phyloP scores from a whole-genome alignment of 2,888 invertebrate genomes.

The Melanostoma scalare region DNA sequence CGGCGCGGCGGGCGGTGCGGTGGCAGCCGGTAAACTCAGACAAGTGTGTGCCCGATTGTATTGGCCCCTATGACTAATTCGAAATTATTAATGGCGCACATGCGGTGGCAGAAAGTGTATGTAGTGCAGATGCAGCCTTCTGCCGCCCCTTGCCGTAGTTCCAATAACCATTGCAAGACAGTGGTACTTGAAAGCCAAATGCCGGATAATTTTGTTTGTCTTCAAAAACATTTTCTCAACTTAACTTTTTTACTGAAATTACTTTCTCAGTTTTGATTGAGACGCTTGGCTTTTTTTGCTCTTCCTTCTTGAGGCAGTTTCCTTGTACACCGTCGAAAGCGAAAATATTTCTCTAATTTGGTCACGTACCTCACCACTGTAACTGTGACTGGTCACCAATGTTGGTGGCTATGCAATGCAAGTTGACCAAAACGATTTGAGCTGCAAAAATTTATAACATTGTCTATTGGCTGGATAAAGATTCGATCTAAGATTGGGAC shows the following conservation, averaged over 20 bases:
- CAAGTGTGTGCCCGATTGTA: slow-evolving; percentile 67
- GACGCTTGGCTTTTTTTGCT: too few species aligned
- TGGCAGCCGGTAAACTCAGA: slow-evolving; percentile 59
- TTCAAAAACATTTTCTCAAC: too few species aligned
- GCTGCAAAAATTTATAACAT: slow-evolving; percentile 63
- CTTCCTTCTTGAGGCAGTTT: too few species aligned
- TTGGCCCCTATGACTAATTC: slow-evolving; percentile 72
- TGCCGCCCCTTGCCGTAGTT: slow-evolving; percentile 8
- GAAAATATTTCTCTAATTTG: too few species aligned
- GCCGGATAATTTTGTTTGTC: too few species aligned
- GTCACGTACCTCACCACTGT: slow-evolving; percentile 11
- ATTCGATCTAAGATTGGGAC: slow-evolving; percentile 67
- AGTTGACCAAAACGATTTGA: slow-evolving; percentile 64
- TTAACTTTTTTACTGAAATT: too few species aligned
- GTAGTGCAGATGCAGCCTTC: slow-evolving; percentile 38
- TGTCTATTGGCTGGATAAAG: slow-evolving; percentile 57
- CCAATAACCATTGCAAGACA: slow-evolving; percentile 7
- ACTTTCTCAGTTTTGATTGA: too few species aligned
- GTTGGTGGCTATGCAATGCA: slow-evolving; percentile 35
- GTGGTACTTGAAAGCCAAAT: neutral
- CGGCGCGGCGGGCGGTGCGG: slow-evolving; percentile 6
- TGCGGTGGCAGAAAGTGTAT: slow-evolving; percentile 65
- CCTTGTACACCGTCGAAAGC: too few species aligned
- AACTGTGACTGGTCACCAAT: slow-evolving; percentile 6
- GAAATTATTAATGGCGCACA: slow-evolving; percentile 72